A percentile compares a stretch with the other conserved stretches of the same genome.
phyloP scores from a whole-genome alignment of 64 coral and sea anemone species.

The Montipora capricornis region DNA sequence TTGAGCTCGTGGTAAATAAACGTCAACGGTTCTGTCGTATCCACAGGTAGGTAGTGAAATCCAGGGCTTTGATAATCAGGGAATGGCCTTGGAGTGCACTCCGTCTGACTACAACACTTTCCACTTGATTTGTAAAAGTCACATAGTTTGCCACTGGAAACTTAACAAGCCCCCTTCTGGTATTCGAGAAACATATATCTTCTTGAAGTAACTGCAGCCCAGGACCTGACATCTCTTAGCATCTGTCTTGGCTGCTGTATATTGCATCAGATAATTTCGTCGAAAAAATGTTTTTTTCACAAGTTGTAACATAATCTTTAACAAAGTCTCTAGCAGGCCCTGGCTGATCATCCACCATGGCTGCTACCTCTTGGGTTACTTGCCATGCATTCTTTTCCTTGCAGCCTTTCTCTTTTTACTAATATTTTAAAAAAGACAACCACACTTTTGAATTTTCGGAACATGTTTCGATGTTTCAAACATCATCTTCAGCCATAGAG shows the following conservation, averaged over 20 bases:
- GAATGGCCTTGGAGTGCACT: constrained; percentile 50
- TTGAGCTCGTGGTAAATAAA: constrained; percentile 14
- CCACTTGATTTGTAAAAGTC: constrained; percentile 49
- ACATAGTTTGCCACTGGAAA: constrained; percentile 25
- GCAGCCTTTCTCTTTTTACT: constrained; percentile 45
- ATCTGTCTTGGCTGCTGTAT: constrained; percentile 49
- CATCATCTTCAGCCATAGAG: no score
- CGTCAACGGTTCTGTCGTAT: background rate
- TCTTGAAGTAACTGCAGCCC: constrained; percentile 40
- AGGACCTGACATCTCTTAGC: constrained; percentile 36
- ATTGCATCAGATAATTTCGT: constrained; percentile 45
- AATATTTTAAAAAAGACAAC: no score
- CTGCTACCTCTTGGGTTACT: constrained; percentile 20
- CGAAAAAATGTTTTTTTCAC: constrained; percentile 52
- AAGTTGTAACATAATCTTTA: constrained; percentile 59
- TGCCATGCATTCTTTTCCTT: constrained; percentile 55
- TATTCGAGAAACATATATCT: constrained; percentile 57
- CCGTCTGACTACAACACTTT: constrained; percentile 50
- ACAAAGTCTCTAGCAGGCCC: constrained; percentile 66
- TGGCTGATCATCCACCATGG: constrained; percentile 51
- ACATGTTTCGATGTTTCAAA: no score
- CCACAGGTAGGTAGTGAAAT: constrained; percentile 42
- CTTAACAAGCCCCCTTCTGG: constrained; percentile 16
- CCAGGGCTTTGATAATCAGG: constrained; percentile 58
- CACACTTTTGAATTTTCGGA: no score